Evolutionary conservation across 2,797 vertebrate species (phyloP), one percentile per base, ranked within the genome.

Genomic region (Garrulus glandarius): DNA sequence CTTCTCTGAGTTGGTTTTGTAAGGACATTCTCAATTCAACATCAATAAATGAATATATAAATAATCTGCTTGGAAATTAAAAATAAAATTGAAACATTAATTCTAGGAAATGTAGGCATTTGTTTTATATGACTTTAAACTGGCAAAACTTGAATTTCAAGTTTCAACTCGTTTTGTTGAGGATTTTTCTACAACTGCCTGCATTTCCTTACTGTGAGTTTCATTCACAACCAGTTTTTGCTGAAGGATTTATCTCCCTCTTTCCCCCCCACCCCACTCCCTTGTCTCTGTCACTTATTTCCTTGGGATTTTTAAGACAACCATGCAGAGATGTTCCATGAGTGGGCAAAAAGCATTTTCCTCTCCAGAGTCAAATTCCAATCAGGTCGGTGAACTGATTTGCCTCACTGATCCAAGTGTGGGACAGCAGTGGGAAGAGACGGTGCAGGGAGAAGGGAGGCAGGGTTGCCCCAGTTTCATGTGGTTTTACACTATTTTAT

Each of bases 321-420:
- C 30, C 2, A 0, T 9, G 7, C 49, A 75, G 57, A 22, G 14
- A 19, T 61, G 16, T 39, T 5, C 0, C n/a, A 21, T 11, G 14
- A 81, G 26, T 10, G 41, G 37, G 17, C 2, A 1, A 41, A 78
- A 71, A 71, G 12, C 16, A 24, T 64, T 71, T 83, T 32, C 9
- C 29, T 14, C 21, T 64, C 26, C n/a, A 23, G 39, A 57, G 22
- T 53, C 53, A n/a, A 56, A 63, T 64, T 91, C 57, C 43, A 44
- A 0, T n/a, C 29, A 49, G n/a, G 19, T 39, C 16, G n/a, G 15
- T 53, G 59, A 87, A 24, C 10, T 11, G 53, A 26, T 71, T 32
- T 81, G 7, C 18, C 55, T 67, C 20, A 32, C 11, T 1, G 9
- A 14, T 49, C 50, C 53, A 64, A 30, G 7, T 5, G 15, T n/a